Evolutionary conservation across 2,888 invertebrate species (phyloP).

Genomic region (Caradrina clavipalpis): DNA sequence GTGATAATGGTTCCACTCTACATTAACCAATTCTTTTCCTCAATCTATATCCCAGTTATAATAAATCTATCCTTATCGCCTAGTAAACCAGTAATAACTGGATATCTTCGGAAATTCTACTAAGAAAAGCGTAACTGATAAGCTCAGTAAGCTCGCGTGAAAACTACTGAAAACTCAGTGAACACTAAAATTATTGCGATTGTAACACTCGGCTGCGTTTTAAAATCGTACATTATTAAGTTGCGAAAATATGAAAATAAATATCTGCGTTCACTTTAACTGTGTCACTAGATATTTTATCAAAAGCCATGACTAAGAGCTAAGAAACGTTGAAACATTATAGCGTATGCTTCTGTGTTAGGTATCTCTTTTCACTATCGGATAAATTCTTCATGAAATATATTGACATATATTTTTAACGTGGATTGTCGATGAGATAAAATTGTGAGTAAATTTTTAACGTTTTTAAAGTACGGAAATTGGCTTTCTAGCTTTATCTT

Average conservation of each 20-base stretch:
- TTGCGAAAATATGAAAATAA: slow-evolving; percentile 20
- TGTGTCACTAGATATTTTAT: too few relatives aligned
- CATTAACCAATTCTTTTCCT: slow-evolving; percentile 44
- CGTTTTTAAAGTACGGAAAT: too few relatives aligned
- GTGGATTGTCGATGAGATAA: too few relatives aligned
- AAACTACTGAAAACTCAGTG: slow-evolving; percentile 40
- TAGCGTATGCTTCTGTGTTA: too few relatives aligned
- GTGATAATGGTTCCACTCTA: slow-evolving; percentile 8
- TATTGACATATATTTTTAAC: too few relatives aligned
- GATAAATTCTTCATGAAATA: not conserved
- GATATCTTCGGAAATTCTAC: slow-evolving; percentile 6
- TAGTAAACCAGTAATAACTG: not conserved
- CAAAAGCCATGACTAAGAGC: too few relatives aligned
- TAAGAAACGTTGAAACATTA: too few relatives aligned
- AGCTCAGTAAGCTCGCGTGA: slow-evolving; percentile 24
- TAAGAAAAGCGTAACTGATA: slow-evolving; percentile 17
- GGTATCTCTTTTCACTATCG: not conserved
- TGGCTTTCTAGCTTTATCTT: too few relatives aligned
- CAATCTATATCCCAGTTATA: slow-evolving; percentile 26
- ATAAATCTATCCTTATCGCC: slow-evolving; percentile 31
- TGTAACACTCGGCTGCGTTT: slow-evolving; percentile 46
- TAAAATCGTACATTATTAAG: slow-evolving; percentile 31
- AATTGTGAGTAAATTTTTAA: too few relatives aligned
- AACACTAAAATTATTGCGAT: slow-evolving; percentile 48
- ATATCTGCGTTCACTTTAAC: not conserved